Conservation (phyloP, 2,797 vertebrate species). For the Calcarius lapponicus region DNA sequence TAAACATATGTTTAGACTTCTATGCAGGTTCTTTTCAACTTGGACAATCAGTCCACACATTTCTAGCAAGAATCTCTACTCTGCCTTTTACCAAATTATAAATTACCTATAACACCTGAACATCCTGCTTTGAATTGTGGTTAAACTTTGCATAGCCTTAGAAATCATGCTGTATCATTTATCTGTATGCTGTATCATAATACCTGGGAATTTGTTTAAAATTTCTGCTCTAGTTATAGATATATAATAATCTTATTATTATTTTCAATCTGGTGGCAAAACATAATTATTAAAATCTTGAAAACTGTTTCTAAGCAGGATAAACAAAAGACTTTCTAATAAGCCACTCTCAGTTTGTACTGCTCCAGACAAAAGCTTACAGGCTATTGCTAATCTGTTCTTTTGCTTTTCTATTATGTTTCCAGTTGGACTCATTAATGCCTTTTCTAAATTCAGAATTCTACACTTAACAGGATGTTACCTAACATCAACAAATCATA, state of each 20-base stretch:
- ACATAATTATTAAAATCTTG: background rate
- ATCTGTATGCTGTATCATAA: background rate
- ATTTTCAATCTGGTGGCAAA: background rate
- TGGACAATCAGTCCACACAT: background rate
- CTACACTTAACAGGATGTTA: background rate
- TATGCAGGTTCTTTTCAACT: background rate
- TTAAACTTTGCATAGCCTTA: background rate
- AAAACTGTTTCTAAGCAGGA: background rate
- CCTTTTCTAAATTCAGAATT: background rate
- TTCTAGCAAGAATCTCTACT: background rate
- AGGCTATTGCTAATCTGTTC: background rate
- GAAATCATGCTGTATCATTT: background rate
- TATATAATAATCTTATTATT: rapidly evolving
- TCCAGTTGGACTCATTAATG: background rate
- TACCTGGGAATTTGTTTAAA: background rate
- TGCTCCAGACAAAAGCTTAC: background rate
- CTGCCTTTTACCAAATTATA: background rate
- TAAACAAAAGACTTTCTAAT: background rate
- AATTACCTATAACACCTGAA: background rate
- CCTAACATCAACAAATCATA: background rate
- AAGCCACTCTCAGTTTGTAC: background rate
- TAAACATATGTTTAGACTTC: background rate
- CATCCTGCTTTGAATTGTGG: background rate
- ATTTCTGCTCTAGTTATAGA: background rate
- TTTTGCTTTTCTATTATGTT: background rate